Evolutionary conservation across 2,113 vertebrate genomes (phyloP), one percentile per base, ranked within the genome.

Genomic region (Empidonax traillii): DNA sequence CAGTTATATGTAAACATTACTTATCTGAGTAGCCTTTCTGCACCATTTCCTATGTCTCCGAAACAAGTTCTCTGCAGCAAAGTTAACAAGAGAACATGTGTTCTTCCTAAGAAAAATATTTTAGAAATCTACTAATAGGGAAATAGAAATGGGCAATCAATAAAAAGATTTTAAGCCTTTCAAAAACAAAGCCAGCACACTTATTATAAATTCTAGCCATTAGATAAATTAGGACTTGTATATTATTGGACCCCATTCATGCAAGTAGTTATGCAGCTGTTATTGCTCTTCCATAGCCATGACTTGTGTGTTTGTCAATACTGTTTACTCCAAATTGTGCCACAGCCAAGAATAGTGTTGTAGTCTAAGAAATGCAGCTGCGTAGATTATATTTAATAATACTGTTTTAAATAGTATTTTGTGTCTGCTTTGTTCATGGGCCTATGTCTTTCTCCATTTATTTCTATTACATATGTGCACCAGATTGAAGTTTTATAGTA

Each of bases 311-410:
- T 86, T 77, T 91, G 62, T 90, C 56, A 92, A 56, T 87, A 92
- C 18, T 61, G 5, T 49, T 61, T 87, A 6, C 28, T 95, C 41
- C 39, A 71, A 88, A 78, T 75, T 72, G 65, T 74, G 19, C 20
- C 44, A 39, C 35, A 90, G 76, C 59, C 69, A 84, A 66, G 12
- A 85, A 41, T 46, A 78, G 19, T 39, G 22, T 19, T 74, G 72
- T 9, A 71, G 82, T 73, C 24, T 63, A 33, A 95, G 90, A 61
- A 86, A 71, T 63, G 61, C 79, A 92, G 92, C 90, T 96, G 90
- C n/a, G 37, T 35, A n/a, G 51, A 90, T 52, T 31, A 44, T 71
- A 71, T 74, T 80, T 25, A 49, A 11, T 78, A 68, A 72, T 46
- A 27, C 7, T 63, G 10, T 63, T 71, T 31, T 78, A 93, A 93